Base-by-base conservation (phyloP, 1,140 invertebrate genomes). In the Hyposmocoma kahamanoa region DNA sequence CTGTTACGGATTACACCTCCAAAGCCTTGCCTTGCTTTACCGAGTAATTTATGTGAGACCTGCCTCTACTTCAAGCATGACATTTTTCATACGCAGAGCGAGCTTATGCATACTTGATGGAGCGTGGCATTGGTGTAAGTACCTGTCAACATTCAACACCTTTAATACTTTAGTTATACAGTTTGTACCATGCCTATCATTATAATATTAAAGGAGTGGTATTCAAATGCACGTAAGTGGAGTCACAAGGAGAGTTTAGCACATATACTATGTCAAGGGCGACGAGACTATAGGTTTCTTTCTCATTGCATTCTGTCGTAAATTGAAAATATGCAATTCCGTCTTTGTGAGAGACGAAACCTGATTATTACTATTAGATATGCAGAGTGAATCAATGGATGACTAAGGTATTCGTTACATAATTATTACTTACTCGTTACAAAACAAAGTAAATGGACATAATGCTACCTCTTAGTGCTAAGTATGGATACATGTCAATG, bases 211-310 rank as follows among this genome's bases (percentile, higher is more conserved):
- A n/a, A n/a, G n/a, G n/a, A n/a, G n/a, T n/a, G n/a, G n/a, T n/a
- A n/a, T n/a, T n/a, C n/a, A n/a, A n/a, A n/a, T n/a, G n/a, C n/a
- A n/a, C n/a, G n/a, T n/a, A n/a, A n/a, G n/a, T n/a, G n/a, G n/a
- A n/a, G n/a, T n/a, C n/a, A n/a, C n/a, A n/a, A n/a, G n/a, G n/a
- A n/a, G n/a, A n/a, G n/a, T n/a, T n/a, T n/a, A n/a, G n/a, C n/a
- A n/a, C n/a, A n/a, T n/a, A n/a, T n/a, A n/a, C n/a, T 76, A 67
- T 79, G 75, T 72, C 75, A 79, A 79, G 75, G 75, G 59, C 64
- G 57, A 48, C 67, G 43, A 30, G 56, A 50, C 61, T 59, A 62
- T 56, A 59, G 28, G 63, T 58, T 58, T 52, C 32, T 44, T 20
- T 19, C 3, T 43, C 38, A 42, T 49, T 56, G 45, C 43, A 51